Evolutionary conservation across 2,797 vertebrate genomes (phyloP).

Genomic region (Leptatherina wallacei): DNA sequence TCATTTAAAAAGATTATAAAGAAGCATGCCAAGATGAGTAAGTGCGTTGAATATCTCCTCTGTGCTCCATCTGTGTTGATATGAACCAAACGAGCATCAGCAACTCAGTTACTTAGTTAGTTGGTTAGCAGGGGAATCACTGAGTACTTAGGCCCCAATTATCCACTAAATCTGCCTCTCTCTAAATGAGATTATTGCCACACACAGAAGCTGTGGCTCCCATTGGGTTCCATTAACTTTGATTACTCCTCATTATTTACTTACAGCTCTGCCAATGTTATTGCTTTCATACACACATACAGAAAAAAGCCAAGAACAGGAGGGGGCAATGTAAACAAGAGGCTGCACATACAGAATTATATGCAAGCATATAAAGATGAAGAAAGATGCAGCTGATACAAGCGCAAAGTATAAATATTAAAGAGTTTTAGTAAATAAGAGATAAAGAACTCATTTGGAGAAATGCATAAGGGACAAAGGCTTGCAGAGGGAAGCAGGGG

Average conservation of each 20-base stretch:
- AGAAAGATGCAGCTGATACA: constrained; percentile 32
- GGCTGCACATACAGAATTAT: constrained; percentile 28
- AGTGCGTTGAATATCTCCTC: constrained; percentile 29
- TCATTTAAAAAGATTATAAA: neutral
- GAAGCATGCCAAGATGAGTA: neutral
- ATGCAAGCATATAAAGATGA: constrained; percentile 39
- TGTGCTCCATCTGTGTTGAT: constrained; percentile 63
- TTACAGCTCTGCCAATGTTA: constrained; percentile 85
- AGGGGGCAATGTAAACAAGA: constrained; percentile 28
- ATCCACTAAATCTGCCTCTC: constrained; percentile 86
- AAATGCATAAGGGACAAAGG: constrained; percentile 13
- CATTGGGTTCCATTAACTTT: constrained; percentile 89
- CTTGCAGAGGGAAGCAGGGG: neutral
- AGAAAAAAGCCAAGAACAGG: constrained; percentile 4
- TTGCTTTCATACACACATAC: constrained; percentile 69
- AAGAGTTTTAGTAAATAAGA: constrained; percentile 33
- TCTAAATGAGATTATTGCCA: constrained; percentile 88
- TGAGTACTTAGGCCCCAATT: constrained; percentile 85
- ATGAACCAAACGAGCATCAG: constrained; percentile 73
- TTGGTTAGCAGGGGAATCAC: constrained; percentile 84
- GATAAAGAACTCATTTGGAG: constrained; percentile 6
- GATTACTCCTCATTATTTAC: constrained; percentile 91
- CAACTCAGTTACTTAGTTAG: constrained; percentile 78
- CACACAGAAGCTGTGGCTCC: constrained; percentile 83
- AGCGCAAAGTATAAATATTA: constrained; percentile 54